phyloP scores from a whole-genome alignment of 2,113 vertebrate genomes.

The Egretta garzetta region DNA sequence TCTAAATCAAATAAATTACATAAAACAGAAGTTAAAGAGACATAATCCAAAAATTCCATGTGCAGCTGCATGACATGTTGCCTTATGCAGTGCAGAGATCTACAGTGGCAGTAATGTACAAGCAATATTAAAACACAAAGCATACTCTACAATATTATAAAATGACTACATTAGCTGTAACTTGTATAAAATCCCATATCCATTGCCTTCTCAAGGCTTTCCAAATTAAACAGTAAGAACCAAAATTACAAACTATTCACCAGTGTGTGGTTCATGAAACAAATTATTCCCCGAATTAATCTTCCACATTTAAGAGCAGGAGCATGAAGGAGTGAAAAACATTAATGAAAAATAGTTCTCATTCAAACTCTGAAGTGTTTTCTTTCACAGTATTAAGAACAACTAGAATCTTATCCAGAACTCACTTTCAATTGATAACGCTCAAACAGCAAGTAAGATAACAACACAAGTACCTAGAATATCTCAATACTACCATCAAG shows the following conservation, averaged over 20 bases:
- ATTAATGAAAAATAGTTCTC: neutral
- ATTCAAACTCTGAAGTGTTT: neutral
- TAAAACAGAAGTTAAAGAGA: neutral
- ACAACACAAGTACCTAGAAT: neutral
- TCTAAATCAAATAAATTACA: constrained; percentile 72
- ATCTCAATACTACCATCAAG: neutral
- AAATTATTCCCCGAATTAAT: neutral
- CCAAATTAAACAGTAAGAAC: neutral
- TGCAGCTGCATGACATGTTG: neutral
- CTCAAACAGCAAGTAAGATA: neutral
- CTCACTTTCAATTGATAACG: neutral
- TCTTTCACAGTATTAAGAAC: neutral
- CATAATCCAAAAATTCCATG: neutral
- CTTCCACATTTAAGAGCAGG: neutral
- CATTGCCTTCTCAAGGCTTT: neutral
- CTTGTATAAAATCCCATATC: neutral
- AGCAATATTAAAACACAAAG: neutral
- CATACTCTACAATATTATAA: neutral
- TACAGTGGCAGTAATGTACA: neutral
- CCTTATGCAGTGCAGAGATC: neutral
- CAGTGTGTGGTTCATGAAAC: fast-evolving
- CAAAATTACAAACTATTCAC: neutral
- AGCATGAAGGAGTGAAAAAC: neutral
- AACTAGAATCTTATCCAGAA: neutral
- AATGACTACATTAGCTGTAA: neutral